phyloP scores from a whole-genome alignment of 2,888 invertebrate genomes.

The Chrysotoxum bicinctum region DNA sequence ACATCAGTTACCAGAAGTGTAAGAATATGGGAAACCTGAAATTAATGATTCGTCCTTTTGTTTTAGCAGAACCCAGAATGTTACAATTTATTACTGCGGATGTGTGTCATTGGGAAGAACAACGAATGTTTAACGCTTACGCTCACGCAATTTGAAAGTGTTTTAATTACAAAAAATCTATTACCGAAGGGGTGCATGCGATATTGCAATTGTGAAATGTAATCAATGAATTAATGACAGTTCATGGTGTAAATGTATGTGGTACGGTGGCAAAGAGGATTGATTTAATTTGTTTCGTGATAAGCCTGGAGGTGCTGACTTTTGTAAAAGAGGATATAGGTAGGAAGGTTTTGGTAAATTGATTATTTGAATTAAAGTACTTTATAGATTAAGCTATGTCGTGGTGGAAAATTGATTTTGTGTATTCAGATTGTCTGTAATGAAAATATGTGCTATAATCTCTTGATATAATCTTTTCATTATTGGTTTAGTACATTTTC shows the following conservation, averaged over 20 bases:
- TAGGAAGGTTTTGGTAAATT: conserved; percentile 13
- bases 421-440: neutral
- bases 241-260: neutral
- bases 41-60: neutral
- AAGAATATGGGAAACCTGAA: neutral
- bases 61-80: conserved; percentile 14
- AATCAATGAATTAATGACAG: conserved; percentile 41
- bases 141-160: conserved; percentile 40
- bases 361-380: conserved; percentile 24
- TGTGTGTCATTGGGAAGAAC: conserved; percentile 32
- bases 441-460: neutral
- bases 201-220: conserved; percentile 34
- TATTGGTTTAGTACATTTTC: neutral
- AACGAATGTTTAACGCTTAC: neutral
- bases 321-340: conserved; percentile 1
- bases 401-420: neutral
- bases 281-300: conserved; percentile 54
- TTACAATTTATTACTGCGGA: neutral
- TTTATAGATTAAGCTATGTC: neutral
- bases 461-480: conserved; percentile 6
- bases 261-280: neutral
- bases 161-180: conserved; percentile 39
- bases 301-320: conserved; percentile 35
- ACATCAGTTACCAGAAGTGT: neutral
- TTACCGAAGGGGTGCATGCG: conserved; percentile 38